Evolutionary conservation across 2,113 vertebrate species (phyloP).

Genomic region (Nestor notabilis): DNA sequence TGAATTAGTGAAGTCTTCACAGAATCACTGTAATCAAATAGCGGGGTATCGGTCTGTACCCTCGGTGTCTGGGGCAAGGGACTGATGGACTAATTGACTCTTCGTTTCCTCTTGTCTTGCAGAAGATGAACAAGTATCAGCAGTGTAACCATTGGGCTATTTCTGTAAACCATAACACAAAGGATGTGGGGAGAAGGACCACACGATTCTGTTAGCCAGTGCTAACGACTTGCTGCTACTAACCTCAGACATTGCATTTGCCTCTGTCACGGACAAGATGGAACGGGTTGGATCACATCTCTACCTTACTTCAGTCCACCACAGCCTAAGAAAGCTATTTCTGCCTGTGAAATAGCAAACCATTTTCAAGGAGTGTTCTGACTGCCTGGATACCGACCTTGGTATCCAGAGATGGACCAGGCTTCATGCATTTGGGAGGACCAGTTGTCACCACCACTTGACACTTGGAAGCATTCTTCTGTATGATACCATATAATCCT

Average conservation of each 20-base stretch:
- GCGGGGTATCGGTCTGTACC: neutral
- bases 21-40: neutral
- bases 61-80: neutral
- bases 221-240: slow-evolving; percentile 64
- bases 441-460: neutral
- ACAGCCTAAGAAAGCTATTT: neutral
- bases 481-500: slow-evolving; percentile 1
- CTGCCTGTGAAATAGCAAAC: neutral
- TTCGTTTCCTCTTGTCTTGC: slow-evolving; percentile 61
- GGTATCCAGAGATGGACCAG: neutral
- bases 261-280: neutral
- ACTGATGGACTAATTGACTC: neutral
- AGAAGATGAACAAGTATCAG: slow-evolving; percentile 94
- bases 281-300: neutral
- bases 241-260: neutral
- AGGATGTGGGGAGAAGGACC: neutral
- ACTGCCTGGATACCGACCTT: neutral
- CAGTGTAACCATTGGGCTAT: slow-evolving; percentile 75
- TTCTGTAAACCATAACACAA: neutral
- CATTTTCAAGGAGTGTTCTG: neutral
- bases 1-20: neutral
- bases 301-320: neutral
- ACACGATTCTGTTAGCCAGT: neutral
- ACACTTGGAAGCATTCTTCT: slow-evolving; percentile 35
- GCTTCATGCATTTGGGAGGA: neutral